Percentiles rank a stretch among this genome's conserved stretches.
Evolutionary conservation across 2,888 invertebrate genomes (phyloP).

Genomic region (Agrochola lychnidis): DNA sequence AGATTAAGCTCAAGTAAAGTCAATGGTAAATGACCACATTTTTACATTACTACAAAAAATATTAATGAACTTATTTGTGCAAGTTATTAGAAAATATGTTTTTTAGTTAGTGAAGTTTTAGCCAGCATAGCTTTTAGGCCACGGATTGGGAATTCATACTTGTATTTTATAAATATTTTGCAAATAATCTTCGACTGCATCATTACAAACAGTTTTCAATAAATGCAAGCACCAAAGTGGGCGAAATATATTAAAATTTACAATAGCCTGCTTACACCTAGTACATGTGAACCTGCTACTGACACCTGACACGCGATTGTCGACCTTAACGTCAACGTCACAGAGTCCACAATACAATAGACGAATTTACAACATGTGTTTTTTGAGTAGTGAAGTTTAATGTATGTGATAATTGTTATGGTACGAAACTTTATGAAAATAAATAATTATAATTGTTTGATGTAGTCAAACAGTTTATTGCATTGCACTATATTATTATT

Average conservation of each 20-base stretch:
- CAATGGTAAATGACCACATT: too few relatives aligned
- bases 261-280: conserved; percentile 68
- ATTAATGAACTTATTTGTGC: background rate
- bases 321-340: conserved; percentile 41
- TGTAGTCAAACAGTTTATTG: conserved; percentile 27
- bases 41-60: background rate
- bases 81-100: background rate
- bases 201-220: conserved; percentile 76
- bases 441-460: conserved; percentile 17
- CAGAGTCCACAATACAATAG: conserved; percentile 51
- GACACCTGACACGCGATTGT: conserved; percentile 56
- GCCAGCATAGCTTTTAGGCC: background rate
- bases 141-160: background rate
- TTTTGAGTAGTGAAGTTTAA: conserved; percentile 24
- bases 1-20: background rate
- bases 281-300: conserved; percentile 54
- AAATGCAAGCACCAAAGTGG: conserved; percentile 80
- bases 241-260: conserved; percentile 75
- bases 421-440: conserved; percentile 19
- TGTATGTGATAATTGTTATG: conserved; percentile 53
- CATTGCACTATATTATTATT: conserved; percentile 31
- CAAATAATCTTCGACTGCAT: conserved; percentile 25
- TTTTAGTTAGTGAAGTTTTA: background rate
- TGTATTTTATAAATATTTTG: background rate
- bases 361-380: conserved; percentile 55